Evolutionary conservation across 1,140 invertebrate species (phyloP).

Genomic region (Pogonomyrmex californicus): DNA sequence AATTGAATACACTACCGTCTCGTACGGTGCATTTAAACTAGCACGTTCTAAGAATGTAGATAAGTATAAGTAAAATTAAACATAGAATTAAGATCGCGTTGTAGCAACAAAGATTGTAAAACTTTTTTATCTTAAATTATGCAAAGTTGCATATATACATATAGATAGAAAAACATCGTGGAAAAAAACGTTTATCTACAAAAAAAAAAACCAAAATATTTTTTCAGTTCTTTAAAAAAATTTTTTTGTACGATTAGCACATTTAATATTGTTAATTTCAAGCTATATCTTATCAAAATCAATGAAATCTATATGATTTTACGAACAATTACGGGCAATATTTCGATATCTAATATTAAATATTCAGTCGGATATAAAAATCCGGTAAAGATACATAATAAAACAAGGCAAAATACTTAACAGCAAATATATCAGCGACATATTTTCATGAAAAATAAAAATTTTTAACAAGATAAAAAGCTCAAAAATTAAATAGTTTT

Average conservation of each 20-base stretch:
- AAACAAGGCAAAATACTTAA: background rate
- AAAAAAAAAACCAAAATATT: background rate
- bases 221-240: background rate
- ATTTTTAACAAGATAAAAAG: constrained; percentile 15
- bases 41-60: background rate
- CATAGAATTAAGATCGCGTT: background rate
- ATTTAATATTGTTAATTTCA: background rate
- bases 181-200: background rate
- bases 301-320: background rate
- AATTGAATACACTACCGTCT: constrained; percentile 13
- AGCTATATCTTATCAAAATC: background rate
- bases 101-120: background rate
- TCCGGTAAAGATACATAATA: background rate
- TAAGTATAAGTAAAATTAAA: background rate
- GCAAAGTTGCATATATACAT: background rate
- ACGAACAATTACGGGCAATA: background rate
- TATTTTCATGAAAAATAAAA: background rate
- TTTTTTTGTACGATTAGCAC: background rate
- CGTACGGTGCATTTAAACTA: background rate
- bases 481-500: background rate
- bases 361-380: background rate
- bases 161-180: background rate
- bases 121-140: background rate
- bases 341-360: constrained; percentile 7
- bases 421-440: background rate